These are phyloP conservation scores for Galemys pyrenaicus DNA, from an alignment of 2,113 vertebrate species.

Conservation along the genomic window DNA sequence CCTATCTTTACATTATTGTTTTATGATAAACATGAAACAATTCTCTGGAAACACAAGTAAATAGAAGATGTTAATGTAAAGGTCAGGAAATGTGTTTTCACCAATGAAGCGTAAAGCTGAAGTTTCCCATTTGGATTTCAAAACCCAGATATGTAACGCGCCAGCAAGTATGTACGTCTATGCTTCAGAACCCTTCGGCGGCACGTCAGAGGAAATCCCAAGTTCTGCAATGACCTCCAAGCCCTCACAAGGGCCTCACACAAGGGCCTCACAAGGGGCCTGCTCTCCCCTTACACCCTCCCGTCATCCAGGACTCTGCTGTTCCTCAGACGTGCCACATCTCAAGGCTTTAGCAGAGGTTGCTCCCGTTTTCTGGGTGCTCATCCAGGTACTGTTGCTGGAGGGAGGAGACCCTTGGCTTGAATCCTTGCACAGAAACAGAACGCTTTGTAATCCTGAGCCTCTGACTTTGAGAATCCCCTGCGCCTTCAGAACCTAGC, in stretches of 20 bases:
- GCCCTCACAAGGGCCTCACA: not conserved
- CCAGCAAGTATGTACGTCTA: not conserved
- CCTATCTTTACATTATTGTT: not conserved
- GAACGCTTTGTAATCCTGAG: not conserved
- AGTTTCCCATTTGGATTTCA: conserved; percentile 38
- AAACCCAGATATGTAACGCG: not conserved
- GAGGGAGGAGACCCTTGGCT: not conserved
- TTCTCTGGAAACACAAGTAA: conserved; percentile 42
- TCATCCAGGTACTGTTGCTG: not conserved
- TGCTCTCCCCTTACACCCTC: not conserved
- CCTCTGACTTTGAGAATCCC: not conserved
- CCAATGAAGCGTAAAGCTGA: conserved; percentile 15
- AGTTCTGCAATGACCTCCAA: not conserved
- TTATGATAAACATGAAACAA: not conserved
- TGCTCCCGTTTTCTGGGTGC: not conserved
- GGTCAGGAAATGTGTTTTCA: conserved; percentile 23
- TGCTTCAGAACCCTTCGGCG: not conserved
- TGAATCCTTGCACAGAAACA: not conserved
- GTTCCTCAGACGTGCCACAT: not conserved
- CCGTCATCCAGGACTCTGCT: not conserved
- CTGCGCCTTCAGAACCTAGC: not conserved
- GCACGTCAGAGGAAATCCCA: not conserved
- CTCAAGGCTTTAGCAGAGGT: not conserved
- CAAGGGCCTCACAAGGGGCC: not conserved
- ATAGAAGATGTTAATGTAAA: not conserved